phyloP scores from a whole-genome alignment of 2,888 invertebrate species.

The Mactromeris polynyma region DNA sequence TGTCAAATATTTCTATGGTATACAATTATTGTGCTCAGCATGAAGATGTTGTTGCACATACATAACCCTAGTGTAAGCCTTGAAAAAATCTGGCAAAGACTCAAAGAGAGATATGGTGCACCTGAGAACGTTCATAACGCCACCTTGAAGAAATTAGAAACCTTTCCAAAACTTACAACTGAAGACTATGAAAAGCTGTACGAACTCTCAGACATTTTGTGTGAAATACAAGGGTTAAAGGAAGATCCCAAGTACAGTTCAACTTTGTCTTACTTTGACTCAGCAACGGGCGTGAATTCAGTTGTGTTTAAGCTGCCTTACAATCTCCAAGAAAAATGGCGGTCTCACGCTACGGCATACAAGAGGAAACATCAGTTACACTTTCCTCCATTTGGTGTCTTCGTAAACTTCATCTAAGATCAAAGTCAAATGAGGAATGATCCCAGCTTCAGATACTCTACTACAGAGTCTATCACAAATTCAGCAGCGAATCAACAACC shows the following conservation, averaged over 20 bases:
- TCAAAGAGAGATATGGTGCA: slow-evolving; percentile 45
- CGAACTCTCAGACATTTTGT: slow-evolving; percentile 24
- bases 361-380: slow-evolving; percentile 2
- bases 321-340: slow-evolving; percentile 35
- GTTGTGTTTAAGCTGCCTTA: slow-evolving; percentile 30
- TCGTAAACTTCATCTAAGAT: slow-evolving; percentile 11
- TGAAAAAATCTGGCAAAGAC: slow-evolving; percentile 27
- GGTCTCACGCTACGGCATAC: slow-evolving; percentile 19
- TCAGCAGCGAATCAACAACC: too few relatives aligned
- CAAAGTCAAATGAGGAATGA: slow-evolving; percentile 38
- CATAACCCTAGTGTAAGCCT: slow-evolving; percentile 2
- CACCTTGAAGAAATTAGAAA: slow-evolving; percentile 23
- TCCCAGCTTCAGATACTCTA: slow-evolving; percentile 30
- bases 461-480: too few relatives aligned
- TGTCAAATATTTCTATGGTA: too few relatives aligned
- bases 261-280: slow-evolving; percentile 27
- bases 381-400: slow-evolving; percentile 37
- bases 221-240: slow-evolving; percentile 30
- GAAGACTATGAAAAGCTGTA: neutral
- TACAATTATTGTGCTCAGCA: too few relatives aligned
- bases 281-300: slow-evolving; percentile 18
- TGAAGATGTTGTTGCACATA: too few relatives aligned
- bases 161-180: slow-evolving; percentile 34
- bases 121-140: slow-evolving; percentile 41
- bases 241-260: neutral